These are phyloP conservation scores for Drosophila borealis DNA, from an alignment of 2,888 invertebrate species.

Conservation along the genomic window DNA sequence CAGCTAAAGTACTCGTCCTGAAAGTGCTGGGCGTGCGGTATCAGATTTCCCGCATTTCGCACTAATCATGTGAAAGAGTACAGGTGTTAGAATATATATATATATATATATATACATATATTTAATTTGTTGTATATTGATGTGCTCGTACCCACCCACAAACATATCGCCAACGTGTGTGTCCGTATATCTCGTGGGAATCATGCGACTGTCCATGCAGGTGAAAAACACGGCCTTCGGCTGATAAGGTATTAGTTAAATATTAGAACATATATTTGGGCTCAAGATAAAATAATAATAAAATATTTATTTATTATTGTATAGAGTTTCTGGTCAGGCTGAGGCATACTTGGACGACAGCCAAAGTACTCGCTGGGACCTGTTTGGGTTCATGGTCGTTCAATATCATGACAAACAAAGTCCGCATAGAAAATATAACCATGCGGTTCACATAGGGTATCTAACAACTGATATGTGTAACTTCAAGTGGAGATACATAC, in stretches of 20 bases:
- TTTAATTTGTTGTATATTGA: background rate
- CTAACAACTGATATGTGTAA: background rate
- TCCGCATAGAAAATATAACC: background rate
- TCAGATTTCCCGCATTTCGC: constrained; percentile 97
- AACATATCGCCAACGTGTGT: constrained; percentile 99
- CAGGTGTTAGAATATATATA: constrained; percentile 37
- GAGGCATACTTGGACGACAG: constrained; percentile 50
- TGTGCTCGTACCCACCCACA: constrained; percentile 88
- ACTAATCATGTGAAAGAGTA: constrained; percentile 87
- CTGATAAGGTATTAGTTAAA: constrained; percentile 86
- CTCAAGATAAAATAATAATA: constrained; percentile 14
- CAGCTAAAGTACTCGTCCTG: constrained; percentile 94
- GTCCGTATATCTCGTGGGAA: constrained; percentile 97
- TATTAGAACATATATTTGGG: constrained; percentile 38
- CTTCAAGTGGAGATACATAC: background rate
- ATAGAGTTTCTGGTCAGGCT: constrained; percentile 22
- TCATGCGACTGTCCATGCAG: constrained; percentile 99
- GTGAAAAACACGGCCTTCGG: constrained; percentile 98
- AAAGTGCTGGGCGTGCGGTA: constrained; percentile 96
- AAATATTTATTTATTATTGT: constrained; percentile 19
- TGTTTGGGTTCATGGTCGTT: constrained; percentile 41
- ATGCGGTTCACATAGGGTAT: background rate
- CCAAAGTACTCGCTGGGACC: constrained; percentile 43
- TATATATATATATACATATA: no score
- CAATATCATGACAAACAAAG: constrained; percentile 10